These are phyloP conservation scores for Spicauda simplicius DNA, from an alignment of 2,888 invertebrate genomes.

Conservation along the genomic window DNA sequence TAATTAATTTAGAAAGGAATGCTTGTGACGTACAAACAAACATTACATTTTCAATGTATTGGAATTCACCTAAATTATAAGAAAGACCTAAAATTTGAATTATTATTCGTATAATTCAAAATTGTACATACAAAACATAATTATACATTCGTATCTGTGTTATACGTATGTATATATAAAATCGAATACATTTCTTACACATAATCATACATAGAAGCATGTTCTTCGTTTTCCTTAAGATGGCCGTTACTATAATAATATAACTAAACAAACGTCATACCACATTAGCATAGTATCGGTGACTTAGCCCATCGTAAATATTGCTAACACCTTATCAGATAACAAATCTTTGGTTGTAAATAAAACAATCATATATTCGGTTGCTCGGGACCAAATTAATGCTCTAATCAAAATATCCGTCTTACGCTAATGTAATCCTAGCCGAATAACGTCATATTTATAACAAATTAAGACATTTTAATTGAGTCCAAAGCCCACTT, in stretches of 20 bases:
- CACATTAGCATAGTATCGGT: not conserved
- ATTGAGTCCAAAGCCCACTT: slow-evolving; percentile 1
- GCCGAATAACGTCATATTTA: not conserved
- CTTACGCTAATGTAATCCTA: not conserved
- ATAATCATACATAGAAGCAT: too few species aligned
- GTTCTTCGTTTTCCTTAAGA: too few species aligned
- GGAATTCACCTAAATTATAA: too few species aligned
- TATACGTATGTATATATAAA: too few species aligned
- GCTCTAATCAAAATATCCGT: not conserved
- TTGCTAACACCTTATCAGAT: not conserved
- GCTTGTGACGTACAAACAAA: not conserved
- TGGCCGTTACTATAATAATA: too few species aligned
- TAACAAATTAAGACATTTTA: not conserved
- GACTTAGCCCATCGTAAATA: slow-evolving; percentile 1
- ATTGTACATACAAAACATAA: too few species aligned
- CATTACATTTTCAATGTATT: not conserved
- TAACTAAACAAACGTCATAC: too few species aligned
- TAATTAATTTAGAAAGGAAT: too few species aligned
- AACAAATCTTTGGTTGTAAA: not conserved
- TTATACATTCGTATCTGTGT: too few species aligned
- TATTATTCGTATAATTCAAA: too few species aligned
- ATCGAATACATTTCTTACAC: too few species aligned
- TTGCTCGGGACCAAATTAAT: not conserved
- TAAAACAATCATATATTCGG: slow-evolving; percentile 1
- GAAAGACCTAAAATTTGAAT: too few species aligned